Conservation (phyloP, 2,797 vertebrate genomes). For the Sparidentex hasta region DNA sequence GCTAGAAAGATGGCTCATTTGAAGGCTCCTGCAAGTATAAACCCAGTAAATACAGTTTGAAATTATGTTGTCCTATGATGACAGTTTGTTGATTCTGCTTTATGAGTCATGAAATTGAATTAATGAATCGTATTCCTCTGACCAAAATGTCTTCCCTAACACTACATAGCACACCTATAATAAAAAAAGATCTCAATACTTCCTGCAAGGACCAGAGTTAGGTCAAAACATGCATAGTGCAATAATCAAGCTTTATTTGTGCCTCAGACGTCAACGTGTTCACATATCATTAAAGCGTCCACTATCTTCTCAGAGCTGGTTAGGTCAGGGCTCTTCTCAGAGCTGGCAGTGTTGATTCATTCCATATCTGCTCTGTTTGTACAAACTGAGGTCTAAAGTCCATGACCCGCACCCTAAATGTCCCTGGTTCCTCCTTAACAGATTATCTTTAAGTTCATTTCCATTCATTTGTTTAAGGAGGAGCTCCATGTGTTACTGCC, state of each 20-base stretch:
- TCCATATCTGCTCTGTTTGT: constrained; percentile 21
- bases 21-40: no score
- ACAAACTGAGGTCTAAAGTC: constrained; percentile 14
- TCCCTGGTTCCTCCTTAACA: constrained; percentile 4
- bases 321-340: no score
- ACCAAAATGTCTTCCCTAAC: no score
- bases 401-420: background rate
- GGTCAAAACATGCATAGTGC: background rate
- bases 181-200: no score
- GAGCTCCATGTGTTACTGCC: constrained; percentile 15
- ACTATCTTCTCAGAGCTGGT: constrained; percentile 1
- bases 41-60: no score
- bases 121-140: no score
- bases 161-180: no score
- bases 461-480: constrained; percentile 5
- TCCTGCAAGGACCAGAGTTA: no score
- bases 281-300: background rate
- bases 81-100: no score
- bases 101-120: no score
- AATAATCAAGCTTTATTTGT: constrained; percentile 2
- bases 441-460: constrained; percentile 7
- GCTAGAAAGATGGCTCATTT: no score
- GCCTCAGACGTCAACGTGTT: constrained; percentile 11
- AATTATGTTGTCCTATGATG: no score
- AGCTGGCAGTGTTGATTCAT: background rate